Evolutionary conservation across 2,888 invertebrate genomes (phyloP).

Genomic region (Theodoxus fluviatilis): DNA sequence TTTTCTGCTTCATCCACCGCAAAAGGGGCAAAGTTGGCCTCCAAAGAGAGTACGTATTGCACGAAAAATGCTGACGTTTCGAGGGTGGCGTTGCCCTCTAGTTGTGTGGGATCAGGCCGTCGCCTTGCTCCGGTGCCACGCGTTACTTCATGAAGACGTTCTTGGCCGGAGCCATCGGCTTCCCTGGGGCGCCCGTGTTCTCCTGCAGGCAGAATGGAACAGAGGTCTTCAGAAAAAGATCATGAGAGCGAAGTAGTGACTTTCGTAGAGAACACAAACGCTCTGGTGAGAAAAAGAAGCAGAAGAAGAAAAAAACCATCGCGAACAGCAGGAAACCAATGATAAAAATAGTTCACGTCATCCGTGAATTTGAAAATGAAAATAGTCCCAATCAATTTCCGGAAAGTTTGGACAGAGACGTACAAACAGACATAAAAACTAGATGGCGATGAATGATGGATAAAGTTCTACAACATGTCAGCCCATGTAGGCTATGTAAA

Average conservation of each 20-base stretch:
- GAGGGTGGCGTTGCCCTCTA: background rate
- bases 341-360: too few species aligned
- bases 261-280: background rate
- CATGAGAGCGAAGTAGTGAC: background rate
- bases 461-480: too few species aligned
- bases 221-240: constrained; percentile 10
- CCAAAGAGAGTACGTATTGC: background rate
- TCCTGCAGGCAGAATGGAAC: background rate
- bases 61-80: background rate
- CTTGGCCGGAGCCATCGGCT: constrained; percentile 32
- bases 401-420: too few species aligned
- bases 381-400: too few species aligned
- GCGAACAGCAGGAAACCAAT: too few species aligned
- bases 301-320: background rate
- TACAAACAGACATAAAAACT: too few species aligned
- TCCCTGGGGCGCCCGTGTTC: constrained; percentile 16
- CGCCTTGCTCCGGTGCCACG: constrained; percentile 26
- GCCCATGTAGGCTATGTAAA: too few species aligned
- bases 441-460: too few species aligned
- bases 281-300: background rate
- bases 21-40: background rate
- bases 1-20: background rate
- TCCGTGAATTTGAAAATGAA: too few species aligned
- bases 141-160: constrained; percentile 32
- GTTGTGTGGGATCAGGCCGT: too few species aligned